These are phyloP conservation scores for Centropristis striata DNA, from an alignment of 2,113 vertebrate species.

Conservation along the genomic window DNA sequence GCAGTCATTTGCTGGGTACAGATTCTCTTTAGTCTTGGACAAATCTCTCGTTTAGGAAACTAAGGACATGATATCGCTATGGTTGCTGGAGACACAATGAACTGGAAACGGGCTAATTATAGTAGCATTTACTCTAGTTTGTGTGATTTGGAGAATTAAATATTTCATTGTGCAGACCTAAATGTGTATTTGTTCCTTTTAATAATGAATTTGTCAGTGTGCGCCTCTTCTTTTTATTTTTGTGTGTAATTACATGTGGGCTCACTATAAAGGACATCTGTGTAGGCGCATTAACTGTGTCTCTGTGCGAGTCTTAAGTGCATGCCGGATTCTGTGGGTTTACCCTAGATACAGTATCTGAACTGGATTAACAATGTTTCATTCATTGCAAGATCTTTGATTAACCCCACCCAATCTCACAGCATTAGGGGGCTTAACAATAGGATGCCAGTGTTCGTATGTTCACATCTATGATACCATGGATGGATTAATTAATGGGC, in stretches of 20 bases:
- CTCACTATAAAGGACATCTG: conserved; percentile 57
- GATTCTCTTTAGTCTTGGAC: conserved; percentile 64
- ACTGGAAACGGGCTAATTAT: conserved; percentile 29
- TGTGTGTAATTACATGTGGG: not conserved
- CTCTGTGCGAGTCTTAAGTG: conserved; percentile 32
- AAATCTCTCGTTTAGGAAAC: conserved; percentile 57
- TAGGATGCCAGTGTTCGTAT: not conserved
- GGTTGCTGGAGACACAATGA: conserved; percentile 33
- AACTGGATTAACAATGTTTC: conserved; percentile 74
- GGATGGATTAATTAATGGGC: too few relatives aligned
- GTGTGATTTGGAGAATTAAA: conserved; percentile 15
- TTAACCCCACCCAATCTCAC: conserved; percentile 54
- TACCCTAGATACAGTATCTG: conserved; percentile 70
- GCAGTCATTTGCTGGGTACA: conserved; percentile 40
- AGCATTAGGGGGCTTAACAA: conserved; percentile 39
- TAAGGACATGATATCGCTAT: conserved; percentile 12
- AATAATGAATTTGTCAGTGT: conserved; percentile 7
- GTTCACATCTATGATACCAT: conserved; percentile 3
- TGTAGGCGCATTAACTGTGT: conserved; percentile 36
- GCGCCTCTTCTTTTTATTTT: conserved; percentile 1
- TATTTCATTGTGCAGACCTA: conserved; percentile 13
- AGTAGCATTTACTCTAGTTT: not conserved
- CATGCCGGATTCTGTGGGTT: conserved; percentile 55
- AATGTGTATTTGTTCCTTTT: not conserved
- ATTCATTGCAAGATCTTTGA: conserved; percentile 60